Evolutionary conservation across 1,140 invertebrate genomes (phyloP), one percentile per base, ranked within the genome.

Genomic region (Drosophila neocordata): DNA sequence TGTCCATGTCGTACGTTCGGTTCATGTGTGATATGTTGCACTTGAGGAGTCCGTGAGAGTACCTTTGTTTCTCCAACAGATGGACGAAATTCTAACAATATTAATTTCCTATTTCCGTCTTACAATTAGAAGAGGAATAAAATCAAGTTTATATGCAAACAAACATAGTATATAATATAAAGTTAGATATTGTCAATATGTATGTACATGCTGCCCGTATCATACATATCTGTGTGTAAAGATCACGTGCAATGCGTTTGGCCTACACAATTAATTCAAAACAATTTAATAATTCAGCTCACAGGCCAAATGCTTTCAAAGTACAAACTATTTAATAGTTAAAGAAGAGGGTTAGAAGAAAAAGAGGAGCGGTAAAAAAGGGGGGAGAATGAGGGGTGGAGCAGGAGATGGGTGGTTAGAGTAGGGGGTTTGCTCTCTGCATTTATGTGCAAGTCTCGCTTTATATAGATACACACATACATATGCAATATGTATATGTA

Each of bases 221-320:
- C 27, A 31, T 31, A 31, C 6, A 31, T 31, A 31, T 24, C 0
- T 24, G 44, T 64, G 12, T 34, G 15, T 64, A 35, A 44, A 55
- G 56, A 53, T 78, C 81, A 87, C 82, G 73, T 87, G 82, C 82
- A 64, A 55, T 81, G 72, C 71, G 71, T 75, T 56, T 56, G 73
- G 81, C 78, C 69, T 87, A 78, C 78, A 75, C 71, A 85, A 82
- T 78, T 88, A 72, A 72, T 76, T 69, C 56, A 60, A 60, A 41
- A 55, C 82, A 75, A 85, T 85, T 85, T 78, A 82, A 65, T 65
- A 87, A 31, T 82, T 75, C 82, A 78, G 56, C 63, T 65, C 70
- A 62, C 75, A 82, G 52, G 15, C 37, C 59, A 62, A 63, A 61
- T 41, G 65, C 55, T 70, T 41, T 72, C 34, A 75, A 69, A 73